A percentile compares a stretch with the other conserved stretches of the same genome.
Evolutionary conservation across 2,113 vertebrate species (phyloP).

Genomic region (Aegotheles bennettii): DNA sequence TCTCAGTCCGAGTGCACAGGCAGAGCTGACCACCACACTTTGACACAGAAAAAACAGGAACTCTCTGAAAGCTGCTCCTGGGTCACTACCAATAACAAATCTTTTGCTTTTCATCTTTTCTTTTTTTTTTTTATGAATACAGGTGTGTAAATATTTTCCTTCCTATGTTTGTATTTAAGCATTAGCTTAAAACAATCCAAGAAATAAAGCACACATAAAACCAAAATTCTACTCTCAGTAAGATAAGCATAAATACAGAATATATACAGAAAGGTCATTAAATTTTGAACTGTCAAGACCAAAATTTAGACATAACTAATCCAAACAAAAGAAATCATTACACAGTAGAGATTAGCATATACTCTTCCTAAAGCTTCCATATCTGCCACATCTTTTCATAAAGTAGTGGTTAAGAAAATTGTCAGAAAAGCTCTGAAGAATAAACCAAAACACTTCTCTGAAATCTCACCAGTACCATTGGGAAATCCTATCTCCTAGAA

Average conservation of each 20-base stretch:
- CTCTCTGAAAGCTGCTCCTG: not conserved
- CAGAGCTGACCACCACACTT: not conserved
- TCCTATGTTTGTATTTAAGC: not conserved
- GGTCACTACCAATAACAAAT: not conserved
- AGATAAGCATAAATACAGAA: not conserved
- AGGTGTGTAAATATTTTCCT: not conserved
- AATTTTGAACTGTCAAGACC: not conserved
- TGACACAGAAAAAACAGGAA: not conserved
- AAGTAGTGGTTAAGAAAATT: not conserved
- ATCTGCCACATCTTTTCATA: not conserved
- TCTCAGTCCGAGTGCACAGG: not conserved
- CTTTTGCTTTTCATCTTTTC: not conserved
- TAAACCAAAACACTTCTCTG: too few relatives aligned
- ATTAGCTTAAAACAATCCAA: not conserved
- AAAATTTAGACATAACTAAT: not conserved
- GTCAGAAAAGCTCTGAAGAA: not conserved
- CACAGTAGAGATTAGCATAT: not conserved
- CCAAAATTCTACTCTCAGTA: not conserved
- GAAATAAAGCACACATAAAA: not conserved
- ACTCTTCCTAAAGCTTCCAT: not conserved
- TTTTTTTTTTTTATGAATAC: not conserved
- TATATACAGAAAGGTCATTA: not conserved
- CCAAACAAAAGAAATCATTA: not conserved
- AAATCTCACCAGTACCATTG: too few relatives aligned
- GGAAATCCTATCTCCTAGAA: not conserved